These are phyloP conservation scores for Cremastinae sp. DNA, from an alignment of 2,888 invertebrate genomes.

Conservation along the genomic window DNA sequence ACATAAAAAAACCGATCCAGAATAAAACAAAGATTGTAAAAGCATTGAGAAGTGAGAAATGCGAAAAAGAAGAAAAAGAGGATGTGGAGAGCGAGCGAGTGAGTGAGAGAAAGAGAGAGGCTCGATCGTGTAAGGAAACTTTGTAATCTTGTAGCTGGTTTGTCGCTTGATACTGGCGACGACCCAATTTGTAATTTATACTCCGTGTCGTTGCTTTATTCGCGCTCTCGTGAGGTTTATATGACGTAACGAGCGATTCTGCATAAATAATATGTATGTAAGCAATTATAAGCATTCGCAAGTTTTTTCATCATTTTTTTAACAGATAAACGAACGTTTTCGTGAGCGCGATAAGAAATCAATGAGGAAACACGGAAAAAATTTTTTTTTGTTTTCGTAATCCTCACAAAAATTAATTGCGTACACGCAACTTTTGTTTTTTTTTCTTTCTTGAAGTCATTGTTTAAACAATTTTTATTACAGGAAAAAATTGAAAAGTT, in stretches of 20 bases:
- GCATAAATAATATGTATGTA: background rate
- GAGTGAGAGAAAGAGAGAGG: slow-evolving; percentile 43
- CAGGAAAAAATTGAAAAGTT: no score
- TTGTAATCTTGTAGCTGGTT: slow-evolving; percentile 71
- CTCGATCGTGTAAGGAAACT: slow-evolving; percentile 56
- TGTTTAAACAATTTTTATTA: slow-evolving; percentile 34
- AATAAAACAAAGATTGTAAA: slow-evolving; percentile 5
- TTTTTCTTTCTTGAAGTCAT: background rate
- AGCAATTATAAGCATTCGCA: background rate
- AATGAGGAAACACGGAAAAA: background rate
- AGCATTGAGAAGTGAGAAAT: background rate
- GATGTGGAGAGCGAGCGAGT: slow-evolving; percentile 5
- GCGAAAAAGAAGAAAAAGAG: slow-evolving; percentile 28
- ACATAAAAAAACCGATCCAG: slow-evolving; percentile 31
- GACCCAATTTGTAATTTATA: slow-evolving; percentile 75
- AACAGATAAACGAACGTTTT: background rate
- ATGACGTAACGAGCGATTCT: slow-evolving; percentile 29
- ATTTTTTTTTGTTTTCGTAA: background rate
- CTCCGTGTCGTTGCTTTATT: slow-evolving; percentile 64
- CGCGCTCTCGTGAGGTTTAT: slow-evolving; percentile 9
- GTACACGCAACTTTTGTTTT: slow-evolving; percentile 9
- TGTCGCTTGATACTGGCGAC: slow-evolving; percentile 63
- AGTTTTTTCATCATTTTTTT: background rate
- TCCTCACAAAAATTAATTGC: background rate
- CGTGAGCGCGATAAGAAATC: background rate